A percentile compares a stretch with the other conserved stretches of the same genome.
phyloP scores from a whole-genome alignment of 2,888 invertebrate genomes.

The Tinea pellionella region DNA sequence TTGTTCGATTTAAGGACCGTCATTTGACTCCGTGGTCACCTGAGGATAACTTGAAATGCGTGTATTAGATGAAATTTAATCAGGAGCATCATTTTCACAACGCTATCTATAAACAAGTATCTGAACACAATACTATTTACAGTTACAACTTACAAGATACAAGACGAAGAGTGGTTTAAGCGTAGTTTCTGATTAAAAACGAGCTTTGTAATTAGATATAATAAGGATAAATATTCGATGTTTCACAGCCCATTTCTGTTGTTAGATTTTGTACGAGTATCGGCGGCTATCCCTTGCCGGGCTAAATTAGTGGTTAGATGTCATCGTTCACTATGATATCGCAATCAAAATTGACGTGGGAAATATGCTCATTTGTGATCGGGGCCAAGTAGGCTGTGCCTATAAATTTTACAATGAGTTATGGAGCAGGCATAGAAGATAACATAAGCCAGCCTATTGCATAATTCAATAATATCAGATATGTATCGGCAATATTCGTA shows the following conservation, averaged over 20 bases:
- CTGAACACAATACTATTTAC: constrained; percentile 23
- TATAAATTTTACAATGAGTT: constrained; percentile 62
- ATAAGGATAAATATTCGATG: constrained; percentile 35
- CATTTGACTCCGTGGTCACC: background rate
- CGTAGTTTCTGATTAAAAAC: constrained; percentile 39
- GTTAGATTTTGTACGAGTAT: background rate
- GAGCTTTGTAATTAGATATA: constrained; percentile 36
- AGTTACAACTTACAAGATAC: constrained; percentile 45
- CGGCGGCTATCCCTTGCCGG: constrained; percentile 16
- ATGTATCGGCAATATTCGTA: constrained; percentile 8
- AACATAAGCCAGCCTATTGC: constrained; percentile 29
- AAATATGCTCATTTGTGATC: constrained; percentile 63
- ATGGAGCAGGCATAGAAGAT: constrained; percentile 39
- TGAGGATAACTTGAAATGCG: background rate
- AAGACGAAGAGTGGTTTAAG: constrained; percentile 64
- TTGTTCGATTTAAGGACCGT: background rate
- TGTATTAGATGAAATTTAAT: background rate
- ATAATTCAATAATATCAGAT: constrained; percentile 47
- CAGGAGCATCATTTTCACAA: constrained; percentile 52
- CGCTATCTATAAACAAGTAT: constrained; percentile 34
- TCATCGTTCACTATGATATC: constrained; percentile 62
- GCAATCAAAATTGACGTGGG: constrained; percentile 65
- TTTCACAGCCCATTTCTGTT: constrained; percentile 17
- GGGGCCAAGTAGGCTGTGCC: constrained; percentile 39
- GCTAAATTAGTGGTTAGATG: constrained; percentile 58